phyloP scores from a whole-genome alignment of 2,113 vertebrate genomes.

The Elachura formosa region DNA sequence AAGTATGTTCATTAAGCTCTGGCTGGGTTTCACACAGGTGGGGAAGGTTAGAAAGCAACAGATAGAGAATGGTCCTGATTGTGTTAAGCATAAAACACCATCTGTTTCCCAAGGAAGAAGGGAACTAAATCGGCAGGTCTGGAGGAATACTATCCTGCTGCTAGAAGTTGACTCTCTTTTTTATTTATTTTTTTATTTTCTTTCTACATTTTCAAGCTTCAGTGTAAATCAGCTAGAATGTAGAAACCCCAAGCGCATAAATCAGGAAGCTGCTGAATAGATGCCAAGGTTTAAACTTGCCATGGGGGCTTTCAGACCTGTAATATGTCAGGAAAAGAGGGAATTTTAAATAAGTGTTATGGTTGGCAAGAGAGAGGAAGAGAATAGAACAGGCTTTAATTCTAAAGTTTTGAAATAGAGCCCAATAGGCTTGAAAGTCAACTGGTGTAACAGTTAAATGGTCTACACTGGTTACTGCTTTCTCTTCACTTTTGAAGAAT shows the following conservation, averaged over 20 bases:
- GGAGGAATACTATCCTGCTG: constrained; percentile 19
- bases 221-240: constrained; percentile 22
- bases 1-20: constrained; percentile 90
- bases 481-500: not conserved
- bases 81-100: constrained; percentile 90
- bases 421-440: not conserved
- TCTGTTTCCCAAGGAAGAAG: constrained; percentile 79
- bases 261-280: constrained; percentile 50
- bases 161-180: not conserved
- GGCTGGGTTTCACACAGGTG: constrained; percentile 89
- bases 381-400: constrained; percentile 22
- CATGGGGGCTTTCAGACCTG: not conserved
- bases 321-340: constrained; percentile 20
- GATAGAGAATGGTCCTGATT: constrained; percentile 89
- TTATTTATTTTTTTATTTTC: constrained; percentile 49
- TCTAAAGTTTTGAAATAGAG: constrained; percentile 13
- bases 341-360: constrained; percentile 43
- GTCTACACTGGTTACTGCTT: not conserved
- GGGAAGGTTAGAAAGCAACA: constrained; percentile 84
- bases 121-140: constrained; percentile 27
- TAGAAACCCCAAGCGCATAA: constrained; percentile 27
- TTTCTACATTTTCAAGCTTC: constrained; percentile 7
- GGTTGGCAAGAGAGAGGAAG: not conserved
- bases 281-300: constrained; percentile 24
- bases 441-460: not conserved